These are phyloP conservation scores for Apostichopus leukothele DNA, from an alignment of 53 echinoderm and acorn worm species.

Conservation along the genomic window DNA sequence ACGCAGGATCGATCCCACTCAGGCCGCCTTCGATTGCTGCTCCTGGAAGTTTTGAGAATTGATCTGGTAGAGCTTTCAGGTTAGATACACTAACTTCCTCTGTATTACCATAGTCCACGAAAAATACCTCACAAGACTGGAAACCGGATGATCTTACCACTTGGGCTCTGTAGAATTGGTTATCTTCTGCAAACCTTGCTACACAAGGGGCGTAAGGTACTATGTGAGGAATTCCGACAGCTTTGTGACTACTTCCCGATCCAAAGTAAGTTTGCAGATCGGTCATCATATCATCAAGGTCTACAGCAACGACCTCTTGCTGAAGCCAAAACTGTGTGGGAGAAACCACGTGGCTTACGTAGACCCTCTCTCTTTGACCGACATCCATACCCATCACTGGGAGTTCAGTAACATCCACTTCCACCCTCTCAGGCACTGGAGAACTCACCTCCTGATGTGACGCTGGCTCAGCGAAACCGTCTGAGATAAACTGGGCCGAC, in stretches of 20 bases:
- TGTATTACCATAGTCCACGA: slow-evolving; percentile 94
- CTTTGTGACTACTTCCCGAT: slow-evolving; percentile 44
- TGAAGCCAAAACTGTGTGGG: slow-evolving; percentile 88
- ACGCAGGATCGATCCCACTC: slow-evolving; percentile 68
- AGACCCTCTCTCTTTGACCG: slow-evolving; percentile 69
- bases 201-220: slow-evolving; percentile 67
- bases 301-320: slow-evolving; percentile 60
- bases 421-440: neutral
- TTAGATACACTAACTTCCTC: slow-evolving; percentile 60
- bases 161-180: slow-evolving; percentile 66
- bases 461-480: slow-evolving; percentile 59
- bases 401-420: neutral
- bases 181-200: slow-evolving; percentile 83
- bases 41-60: slow-evolving; percentile 73
- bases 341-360: slow-evolving; percentile 66
- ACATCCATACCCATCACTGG: slow-evolving; percentile 60
- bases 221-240: slow-evolving; percentile 1
- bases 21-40: slow-evolving; percentile 76
- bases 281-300: slow-evolving; percentile 80
- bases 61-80: slow-evolving; percentile 55
- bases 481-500: slow-evolving; percentile 59
- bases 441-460: slow-evolving; percentile 21
- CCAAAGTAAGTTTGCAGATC: slow-evolving; percentile 68
- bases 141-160: slow-evolving; percentile 60
- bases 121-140: slow-evolving; percentile 70